These are phyloP conservation scores for Sterrhoptilus dennistouni DNA, from an alignment of 2,113 vertebrate species.

Conservation along the genomic window DNA sequence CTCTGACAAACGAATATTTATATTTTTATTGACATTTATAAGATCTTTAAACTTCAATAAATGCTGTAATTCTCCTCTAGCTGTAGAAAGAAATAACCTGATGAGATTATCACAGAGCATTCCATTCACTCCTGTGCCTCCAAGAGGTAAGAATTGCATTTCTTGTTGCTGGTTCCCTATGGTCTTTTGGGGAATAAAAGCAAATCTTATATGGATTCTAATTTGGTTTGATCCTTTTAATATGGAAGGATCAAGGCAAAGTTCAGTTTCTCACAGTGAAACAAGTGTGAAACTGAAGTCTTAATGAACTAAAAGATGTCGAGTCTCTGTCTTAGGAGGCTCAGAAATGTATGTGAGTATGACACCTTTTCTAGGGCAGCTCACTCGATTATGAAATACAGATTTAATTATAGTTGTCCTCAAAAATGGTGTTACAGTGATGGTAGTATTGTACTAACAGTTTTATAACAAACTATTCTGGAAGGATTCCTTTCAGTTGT, in stretches of 20 bases:
- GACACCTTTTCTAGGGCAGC: background rate
- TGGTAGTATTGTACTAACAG: background rate
- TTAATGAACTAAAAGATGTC: background rate
- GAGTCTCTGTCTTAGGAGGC: background rate
- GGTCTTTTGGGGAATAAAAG: background rate
- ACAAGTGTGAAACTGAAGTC: background rate
- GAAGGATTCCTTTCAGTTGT: background rate
- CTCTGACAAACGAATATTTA: background rate
- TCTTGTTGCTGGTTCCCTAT: background rate
- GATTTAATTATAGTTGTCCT: background rate
- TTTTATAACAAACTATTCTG: background rate
- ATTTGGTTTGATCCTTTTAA: background rate
- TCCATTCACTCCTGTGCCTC: slow-evolving; percentile 96
- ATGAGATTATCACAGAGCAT: slow-evolving; percentile 98
- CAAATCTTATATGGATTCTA: background rate
- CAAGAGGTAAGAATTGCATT: slow-evolving; percentile 83
- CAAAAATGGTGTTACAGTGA: background rate
- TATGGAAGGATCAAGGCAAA: background rate
- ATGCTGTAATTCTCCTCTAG: slow-evolving; percentile 71
- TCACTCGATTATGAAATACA: background rate
- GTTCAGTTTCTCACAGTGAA: background rate
- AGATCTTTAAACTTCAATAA: background rate
- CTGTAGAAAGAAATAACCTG: slow-evolving; percentile 98
- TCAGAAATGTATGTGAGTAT: background rate
- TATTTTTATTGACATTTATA: background rate